Conservation (phyloP, 2,113 vertebrate genomes). For the Chamaea fasciata region DNA sequence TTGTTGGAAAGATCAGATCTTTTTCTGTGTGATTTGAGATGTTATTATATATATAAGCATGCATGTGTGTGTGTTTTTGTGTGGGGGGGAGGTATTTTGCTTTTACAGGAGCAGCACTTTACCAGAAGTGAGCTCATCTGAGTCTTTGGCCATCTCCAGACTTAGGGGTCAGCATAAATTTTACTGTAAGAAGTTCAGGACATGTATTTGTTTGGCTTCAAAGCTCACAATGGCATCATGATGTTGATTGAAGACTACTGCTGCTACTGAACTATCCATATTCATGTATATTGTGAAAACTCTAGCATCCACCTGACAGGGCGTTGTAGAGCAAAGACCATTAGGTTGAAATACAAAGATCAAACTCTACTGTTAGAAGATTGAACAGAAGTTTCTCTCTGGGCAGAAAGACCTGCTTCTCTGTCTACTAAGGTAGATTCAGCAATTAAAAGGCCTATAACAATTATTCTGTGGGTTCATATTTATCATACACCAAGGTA, state of each 20-base stretch:
- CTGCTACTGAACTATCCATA: not conserved
- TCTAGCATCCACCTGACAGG: not conserved
- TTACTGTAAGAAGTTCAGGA: not conserved
- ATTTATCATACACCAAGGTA: not conserved
- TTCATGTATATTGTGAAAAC: not conserved
- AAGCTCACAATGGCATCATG: accelerated
- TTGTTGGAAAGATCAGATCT: slow-evolving; percentile 66
- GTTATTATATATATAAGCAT: slow-evolving; percentile 26
- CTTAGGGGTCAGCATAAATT: not conserved
- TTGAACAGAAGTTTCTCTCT: not conserved
- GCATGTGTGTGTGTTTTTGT: not conserved
- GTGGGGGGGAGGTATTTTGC: not conserved
- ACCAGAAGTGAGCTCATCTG: slow-evolving; percentile 27
- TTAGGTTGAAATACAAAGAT: not conserved
- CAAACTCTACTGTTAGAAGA: not conserved
- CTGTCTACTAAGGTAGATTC: not conserved
- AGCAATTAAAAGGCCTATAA: not conserved
- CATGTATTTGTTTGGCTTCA: not conserved
- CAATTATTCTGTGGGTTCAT: not conserved
- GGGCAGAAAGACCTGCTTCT: not conserved
- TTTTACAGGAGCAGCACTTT: slow-evolving; percentile 34
- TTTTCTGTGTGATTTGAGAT: slow-evolving; percentile 42
- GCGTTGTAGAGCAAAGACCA: not conserved
- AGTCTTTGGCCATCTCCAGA: not conserved
- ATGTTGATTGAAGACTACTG: not conserved